These are phyloP conservation scores for Zosterops hypoxanthus DNA, from an alignment of 2,113 vertebrate genomes.

Conservation along the genomic window DNA sequence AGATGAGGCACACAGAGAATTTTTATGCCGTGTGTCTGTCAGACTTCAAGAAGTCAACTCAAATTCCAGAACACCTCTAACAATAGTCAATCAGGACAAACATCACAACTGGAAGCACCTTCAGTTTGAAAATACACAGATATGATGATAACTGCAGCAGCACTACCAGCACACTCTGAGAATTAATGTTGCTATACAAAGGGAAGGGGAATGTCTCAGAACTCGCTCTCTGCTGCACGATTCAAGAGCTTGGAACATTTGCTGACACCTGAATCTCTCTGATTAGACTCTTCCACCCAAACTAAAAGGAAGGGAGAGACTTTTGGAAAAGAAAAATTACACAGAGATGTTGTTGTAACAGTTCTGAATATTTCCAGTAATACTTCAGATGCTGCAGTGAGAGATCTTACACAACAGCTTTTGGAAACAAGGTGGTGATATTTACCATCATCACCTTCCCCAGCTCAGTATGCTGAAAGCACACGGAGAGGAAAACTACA, in stretches of 20 bases:
- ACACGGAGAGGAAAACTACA: neutral
- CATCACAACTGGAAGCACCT: neutral
- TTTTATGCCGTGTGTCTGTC: neutral
- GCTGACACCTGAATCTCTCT: slow-evolving; percentile 12
- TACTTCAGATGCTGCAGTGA: slow-evolving; percentile 25
- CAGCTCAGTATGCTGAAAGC: slow-evolving; percentile 2
- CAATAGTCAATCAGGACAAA: neutral
- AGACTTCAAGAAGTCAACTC: neutral
- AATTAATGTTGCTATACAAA: neutral
- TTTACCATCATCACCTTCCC: slow-evolving; percentile 23
- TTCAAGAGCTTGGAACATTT: neutral
- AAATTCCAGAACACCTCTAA: neutral
- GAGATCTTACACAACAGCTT: slow-evolving; percentile 29
- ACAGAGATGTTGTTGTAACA: slow-evolving; percentile 33
- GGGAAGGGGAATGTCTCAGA: neutral
- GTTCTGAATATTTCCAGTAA: slow-evolving; percentile 25
- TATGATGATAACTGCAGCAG: neutral
- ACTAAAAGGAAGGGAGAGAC: neutral
- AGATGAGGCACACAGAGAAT: neutral
- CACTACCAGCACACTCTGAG: neutral
- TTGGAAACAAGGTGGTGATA: neutral
- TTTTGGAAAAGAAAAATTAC: slow-evolving; percentile 4
- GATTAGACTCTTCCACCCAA: neutral
- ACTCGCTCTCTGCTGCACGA: neutral
- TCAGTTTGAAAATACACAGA: neutral